Base-by-base conservation (phyloP, 2,888 invertebrate species). In the Heliconius cydno region DNA sequence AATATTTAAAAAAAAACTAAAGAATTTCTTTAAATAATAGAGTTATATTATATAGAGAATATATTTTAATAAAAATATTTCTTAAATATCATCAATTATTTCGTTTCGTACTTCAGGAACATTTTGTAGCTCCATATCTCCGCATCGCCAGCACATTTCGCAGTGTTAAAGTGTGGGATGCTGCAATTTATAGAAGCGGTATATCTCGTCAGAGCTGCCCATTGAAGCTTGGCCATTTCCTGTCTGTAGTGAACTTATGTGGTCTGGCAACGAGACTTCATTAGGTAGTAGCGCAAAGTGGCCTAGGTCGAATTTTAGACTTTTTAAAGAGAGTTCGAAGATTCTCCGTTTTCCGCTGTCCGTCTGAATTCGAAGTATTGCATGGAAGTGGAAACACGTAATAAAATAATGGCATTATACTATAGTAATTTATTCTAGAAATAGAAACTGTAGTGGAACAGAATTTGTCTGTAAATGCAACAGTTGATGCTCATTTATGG, bases 201-300 rank as follows among this genome's bases (percentile, higher is more conserved):
- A 79, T 75, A 79, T 75, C 75, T 79, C 78, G 46, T 79, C 66
- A 75, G 46, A 60, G 78, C 67, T 79, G 78, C 30, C 78, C 78
- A 75, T 79, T 79, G 78, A 79, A 70, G 41, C 74, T 12, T 68
- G 78, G 63, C 46, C 78, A 46, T 74, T 79, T 79, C 78, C 78
- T 79, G 78, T 63, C 75, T 72, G 73, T 46, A 63, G 63, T 75
- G 63, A 70, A 75, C 75, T 28, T 68, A 68, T 68, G 74, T 79
- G 78, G 78, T 63, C 68, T 70, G 74, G 68, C 67, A 60, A 74
- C 73, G 78, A 78, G 52, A 78, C 74, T 74, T 68, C 74, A 74
- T 78, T 78, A 60, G 57, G 28, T 22, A 78, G 60, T n/a, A 34
- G 1, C 41, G 41, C 19, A 25, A 70, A 28, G 41, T 25, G 70